These are phyloP conservation scores for Stigmatopora argus DNA, from an alignment of 2,113 vertebrate species.

Conservation along the genomic window DNA sequence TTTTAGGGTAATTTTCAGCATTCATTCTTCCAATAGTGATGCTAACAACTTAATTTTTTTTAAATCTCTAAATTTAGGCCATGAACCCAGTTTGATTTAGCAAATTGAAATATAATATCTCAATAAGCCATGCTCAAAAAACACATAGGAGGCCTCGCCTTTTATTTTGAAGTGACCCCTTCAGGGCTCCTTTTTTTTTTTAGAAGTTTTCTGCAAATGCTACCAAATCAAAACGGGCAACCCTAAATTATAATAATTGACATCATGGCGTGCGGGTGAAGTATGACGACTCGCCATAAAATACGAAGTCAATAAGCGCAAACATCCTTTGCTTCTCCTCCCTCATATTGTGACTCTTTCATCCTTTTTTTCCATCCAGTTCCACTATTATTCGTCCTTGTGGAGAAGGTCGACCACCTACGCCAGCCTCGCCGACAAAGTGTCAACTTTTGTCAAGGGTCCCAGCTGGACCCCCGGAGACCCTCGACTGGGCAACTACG, in stretches of 20 bases:
- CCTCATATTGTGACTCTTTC: slow-evolving; percentile 9
- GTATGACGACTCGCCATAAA: not conserved
- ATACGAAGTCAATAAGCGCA: not conserved
- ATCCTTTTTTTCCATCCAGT: slow-evolving; percentile 58
- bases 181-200: too few species aligned
- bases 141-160: not conserved
- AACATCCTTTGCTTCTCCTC: not conserved
- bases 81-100: too few species aligned
- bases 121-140: not conserved
- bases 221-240: not conserved
- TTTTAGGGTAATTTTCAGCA: too few species aligned
- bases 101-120: too few species aligned
- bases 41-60: too few species aligned
- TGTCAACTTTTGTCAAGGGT: slow-evolving; percentile 83
- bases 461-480: slow-evolving; percentile 89
- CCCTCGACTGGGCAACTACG: slow-evolving; percentile 79
- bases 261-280: not conserved
- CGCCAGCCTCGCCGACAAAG: slow-evolving; percentile 75
- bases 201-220: not conserved
- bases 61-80: too few species aligned
- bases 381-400: slow-evolving; percentile 76
- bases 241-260: not conserved
- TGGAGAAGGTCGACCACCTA: slow-evolving; percentile 74
- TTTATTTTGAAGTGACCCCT: not conserved
- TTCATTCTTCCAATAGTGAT: too few species aligned